phyloP scores from a whole-genome alignment of 2,797 vertebrate genomes.

The Micrastur ruficollis region DNA sequence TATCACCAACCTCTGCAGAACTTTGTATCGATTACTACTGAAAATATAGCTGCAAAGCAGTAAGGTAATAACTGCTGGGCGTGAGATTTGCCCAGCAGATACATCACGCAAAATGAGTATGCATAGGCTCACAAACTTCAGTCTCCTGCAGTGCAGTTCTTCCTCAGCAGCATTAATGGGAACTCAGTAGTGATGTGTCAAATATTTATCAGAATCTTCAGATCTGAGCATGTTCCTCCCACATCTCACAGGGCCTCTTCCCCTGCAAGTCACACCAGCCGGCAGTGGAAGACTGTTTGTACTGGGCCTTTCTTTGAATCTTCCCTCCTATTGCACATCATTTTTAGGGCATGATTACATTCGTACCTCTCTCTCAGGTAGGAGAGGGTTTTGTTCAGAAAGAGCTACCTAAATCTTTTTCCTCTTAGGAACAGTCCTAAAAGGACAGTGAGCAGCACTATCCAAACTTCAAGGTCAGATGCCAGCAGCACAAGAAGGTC shows the following conservation, averaged over 20 bases:
- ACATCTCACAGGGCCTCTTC: background rate
- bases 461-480: background rate
- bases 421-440: background rate
- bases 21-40: background rate
- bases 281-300: background rate
- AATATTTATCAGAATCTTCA: background rate
- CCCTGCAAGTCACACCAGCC: background rate
- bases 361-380: background rate
- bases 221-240: background rate
- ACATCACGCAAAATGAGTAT: accelerated
- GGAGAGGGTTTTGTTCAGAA: background rate
- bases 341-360: background rate
- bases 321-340: background rate
- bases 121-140: background rate
- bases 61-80: background rate
- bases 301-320: background rate
- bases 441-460: background rate
- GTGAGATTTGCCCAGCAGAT: background rate
- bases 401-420: background rate
- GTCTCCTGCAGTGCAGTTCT: background rate
- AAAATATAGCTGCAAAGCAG: background rate
- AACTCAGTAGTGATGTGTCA: background rate
- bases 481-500: background rate
- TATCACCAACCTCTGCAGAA: background rate
- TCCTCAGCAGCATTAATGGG: background rate